phyloP scores from a whole-genome alignment of 2,797 vertebrate genomes.

The Cygnus olor region DNA sequence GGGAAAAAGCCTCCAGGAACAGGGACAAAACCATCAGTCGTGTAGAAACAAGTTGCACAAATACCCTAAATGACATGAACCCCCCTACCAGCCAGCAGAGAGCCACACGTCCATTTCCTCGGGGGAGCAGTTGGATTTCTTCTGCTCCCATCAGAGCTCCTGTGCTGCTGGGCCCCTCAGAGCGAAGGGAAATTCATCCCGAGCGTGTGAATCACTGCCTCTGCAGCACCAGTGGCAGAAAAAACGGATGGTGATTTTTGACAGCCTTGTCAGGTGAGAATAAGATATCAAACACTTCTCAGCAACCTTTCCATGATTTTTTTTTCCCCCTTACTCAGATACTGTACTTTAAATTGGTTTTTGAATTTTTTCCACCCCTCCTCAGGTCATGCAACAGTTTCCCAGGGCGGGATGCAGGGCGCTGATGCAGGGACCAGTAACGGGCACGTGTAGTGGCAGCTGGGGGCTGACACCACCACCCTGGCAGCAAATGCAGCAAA shows the following conservation, averaged over 20 bases:
- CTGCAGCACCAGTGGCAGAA: not conserved
- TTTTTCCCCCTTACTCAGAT: not conserved
- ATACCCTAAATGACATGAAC: fast-evolving
- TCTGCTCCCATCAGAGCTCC: not conserved
- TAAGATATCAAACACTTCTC: not conserved
- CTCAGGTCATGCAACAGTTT: not conserved
- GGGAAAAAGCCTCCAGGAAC: fast-evolving
- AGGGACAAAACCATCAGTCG: not conserved
- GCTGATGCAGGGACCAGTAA: not conserved
- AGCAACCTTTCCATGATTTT: not conserved
- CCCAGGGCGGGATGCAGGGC: not conserved
- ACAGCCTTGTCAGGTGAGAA: not conserved
- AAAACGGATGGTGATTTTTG: not conserved
- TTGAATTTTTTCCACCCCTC: not conserved
- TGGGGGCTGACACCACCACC: conserved; percentile 33
- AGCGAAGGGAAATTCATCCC: not conserved
- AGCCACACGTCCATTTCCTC: fast-evolving
- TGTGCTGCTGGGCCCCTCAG: too few relatives aligned
- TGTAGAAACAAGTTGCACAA: fast-evolving
- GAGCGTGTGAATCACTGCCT: not conserved
- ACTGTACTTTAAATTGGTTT: not conserved
- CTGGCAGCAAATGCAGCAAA: not conserved
- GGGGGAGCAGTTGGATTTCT: not conserved
- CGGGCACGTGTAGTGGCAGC: not conserved
- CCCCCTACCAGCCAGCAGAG: fast-evolving